phyloP scores from a whole-genome alignment of 2,113 vertebrate genomes.

The Cryptoleucopteryx plumbea region DNA sequence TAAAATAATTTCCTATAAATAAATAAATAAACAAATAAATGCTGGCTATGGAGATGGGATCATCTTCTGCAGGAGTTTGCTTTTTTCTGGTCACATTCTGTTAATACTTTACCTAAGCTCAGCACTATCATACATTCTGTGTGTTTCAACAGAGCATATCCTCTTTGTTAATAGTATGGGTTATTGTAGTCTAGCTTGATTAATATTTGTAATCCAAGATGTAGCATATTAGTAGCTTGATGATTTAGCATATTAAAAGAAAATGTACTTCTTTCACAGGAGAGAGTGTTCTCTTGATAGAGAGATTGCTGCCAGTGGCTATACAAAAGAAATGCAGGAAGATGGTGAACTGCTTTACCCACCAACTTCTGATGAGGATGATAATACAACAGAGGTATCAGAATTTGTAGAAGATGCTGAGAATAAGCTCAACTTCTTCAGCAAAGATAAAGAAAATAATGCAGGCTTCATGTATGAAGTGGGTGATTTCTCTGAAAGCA shows the following conservation, averaged over 20 bases:
- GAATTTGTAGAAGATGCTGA: conserved; percentile 34
- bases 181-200: not conserved
- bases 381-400: not conserved
- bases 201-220: not conserved
- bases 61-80: not conserved
- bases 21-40: not conserved
- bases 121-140: not conserved
- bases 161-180: not conserved
- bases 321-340: conserved; percentile 85
- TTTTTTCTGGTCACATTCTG: not conserved
- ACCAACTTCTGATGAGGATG: conserved; percentile 67
- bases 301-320: conserved; percentile 91
- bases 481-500: not conserved
- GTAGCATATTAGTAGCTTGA: not conserved
- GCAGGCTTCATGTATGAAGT: not conserved
- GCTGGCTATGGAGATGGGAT: not conserved
- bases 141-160: not conserved
- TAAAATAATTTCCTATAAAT: not conserved
- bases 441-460: not conserved
- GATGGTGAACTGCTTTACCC: conserved; percentile 80
- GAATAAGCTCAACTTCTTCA: not conserved
- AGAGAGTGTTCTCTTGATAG: conserved; percentile 84
- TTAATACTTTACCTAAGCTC: not conserved
- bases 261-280: conserved; percentile 54
- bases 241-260: not conserved